Evolutionary conservation across 2,797 vertebrate species (phyloP), one percentile per base, ranked within the genome.

Genomic region (Sphenopsis melanotis): DNA sequence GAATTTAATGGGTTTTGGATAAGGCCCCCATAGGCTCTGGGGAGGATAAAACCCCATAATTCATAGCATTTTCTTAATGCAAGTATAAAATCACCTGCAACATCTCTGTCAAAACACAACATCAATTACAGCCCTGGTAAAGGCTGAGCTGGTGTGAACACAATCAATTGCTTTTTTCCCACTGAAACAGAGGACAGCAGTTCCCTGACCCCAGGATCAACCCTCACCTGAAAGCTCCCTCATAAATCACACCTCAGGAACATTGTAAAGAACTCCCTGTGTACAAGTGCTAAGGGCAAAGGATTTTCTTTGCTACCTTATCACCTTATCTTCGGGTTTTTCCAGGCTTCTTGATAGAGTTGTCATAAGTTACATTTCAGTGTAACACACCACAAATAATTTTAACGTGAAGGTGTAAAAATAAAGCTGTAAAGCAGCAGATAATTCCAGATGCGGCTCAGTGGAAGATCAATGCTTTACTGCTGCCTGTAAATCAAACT

Each of bases 1-100:
- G 80, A 71, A 63, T 84, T 87, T 90, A 94, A 90, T 61, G 91
- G 60, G 34, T 49, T 93, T 91, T 84, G 50, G 70, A 50, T 50
- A 82, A 93, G 87, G 83, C 44, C 30, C 52, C 56, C 41, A n/a
- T 2, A 86, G 85, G 56, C 85, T 57, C 68, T 44, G 64, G 53
- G 71, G 56, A 90, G 19, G 32, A 89, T 56, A 10, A 78, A 76
- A 24, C 4, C 24, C 36, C 10, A 15, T 50, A 76, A 70, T 24
- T 90, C 66, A 50, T 2, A 44, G 66, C 37, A 63, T 56, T 83
- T 79, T 59, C 66, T 81, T 76, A 88, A 82, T n/a, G 55, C 70
- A 84, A 74, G 74, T 60, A 52, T 44, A 64, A 93, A 93, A 79
- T 50, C 11, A 2, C 27, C 53, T 11, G 41, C 52, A 88, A 84